phyloP scores from a whole-genome alignment of 1,140 invertebrate genomes.

The Pseudachorutes palmiensis region DNA sequence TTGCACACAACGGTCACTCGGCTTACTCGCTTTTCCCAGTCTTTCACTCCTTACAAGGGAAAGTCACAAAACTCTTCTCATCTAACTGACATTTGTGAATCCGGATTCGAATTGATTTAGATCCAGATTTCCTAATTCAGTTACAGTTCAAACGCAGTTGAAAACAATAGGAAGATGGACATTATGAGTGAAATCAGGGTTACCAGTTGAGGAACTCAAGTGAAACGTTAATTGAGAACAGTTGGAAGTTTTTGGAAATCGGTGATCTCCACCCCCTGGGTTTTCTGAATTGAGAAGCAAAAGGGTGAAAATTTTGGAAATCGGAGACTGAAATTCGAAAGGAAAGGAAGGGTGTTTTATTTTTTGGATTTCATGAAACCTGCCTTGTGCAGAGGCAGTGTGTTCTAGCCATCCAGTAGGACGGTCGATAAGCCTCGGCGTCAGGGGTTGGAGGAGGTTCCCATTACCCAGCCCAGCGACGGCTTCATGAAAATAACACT shows the following conservation, averaged over 20 bases:
- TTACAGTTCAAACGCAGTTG: not conserved
- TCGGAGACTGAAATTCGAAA: no score
- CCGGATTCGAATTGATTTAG: not conserved
- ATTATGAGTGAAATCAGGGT: not conserved
- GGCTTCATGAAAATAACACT: not conserved
- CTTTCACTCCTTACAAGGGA: no score
- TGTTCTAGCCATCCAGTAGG: slow-evolving; percentile 9
- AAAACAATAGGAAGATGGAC: not conserved
- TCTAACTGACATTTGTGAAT: no score
- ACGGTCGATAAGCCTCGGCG: slow-evolving; percentile 23
- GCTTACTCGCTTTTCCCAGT: no score
- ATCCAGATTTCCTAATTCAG: not conserved
- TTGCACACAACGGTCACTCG: no score
- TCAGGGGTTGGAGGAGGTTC: slow-evolving; percentile 20
- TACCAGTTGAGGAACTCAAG: not conserved
- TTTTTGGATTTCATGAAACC: not conserved
- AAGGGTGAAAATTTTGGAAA: not conserved
- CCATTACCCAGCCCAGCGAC: not conserved
- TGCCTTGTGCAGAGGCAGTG: not conserved
- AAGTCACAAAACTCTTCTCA: no score
- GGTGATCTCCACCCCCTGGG: no score
- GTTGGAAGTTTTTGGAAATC: not conserved
- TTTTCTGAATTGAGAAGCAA: not conserved
- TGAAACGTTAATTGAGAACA: not conserved
- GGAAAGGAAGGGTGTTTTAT: not conserved